Evolutionary conservation across 2,113 vertebrate species (phyloP).

Genomic region (Morone chrysops): DNA sequence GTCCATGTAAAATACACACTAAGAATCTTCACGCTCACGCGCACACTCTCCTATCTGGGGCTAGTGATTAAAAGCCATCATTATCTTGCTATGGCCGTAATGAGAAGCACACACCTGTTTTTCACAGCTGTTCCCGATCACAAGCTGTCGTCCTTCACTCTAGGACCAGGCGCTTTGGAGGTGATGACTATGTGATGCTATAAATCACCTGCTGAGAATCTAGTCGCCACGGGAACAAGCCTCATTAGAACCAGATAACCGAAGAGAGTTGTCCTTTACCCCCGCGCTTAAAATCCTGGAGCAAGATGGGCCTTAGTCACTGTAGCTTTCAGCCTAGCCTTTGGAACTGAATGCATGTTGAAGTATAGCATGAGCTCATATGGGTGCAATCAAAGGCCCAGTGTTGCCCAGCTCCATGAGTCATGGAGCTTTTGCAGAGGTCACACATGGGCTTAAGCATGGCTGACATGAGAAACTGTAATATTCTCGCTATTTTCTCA

Average conservation of each 20-base stretch:
- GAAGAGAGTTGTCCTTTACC: conserved; percentile 45
- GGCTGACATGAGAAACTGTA: conserved; percentile 9
- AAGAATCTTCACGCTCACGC: background rate
- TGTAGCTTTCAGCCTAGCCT: conserved; percentile 7
- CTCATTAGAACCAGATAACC: conserved; percentile 56
- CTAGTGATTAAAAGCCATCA: conserved; percentile 71
- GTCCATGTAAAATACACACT: background rate
- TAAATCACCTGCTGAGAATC: conserved; percentile 66
- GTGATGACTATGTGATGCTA: conserved; percentile 65
- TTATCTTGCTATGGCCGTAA: conserved; percentile 57
- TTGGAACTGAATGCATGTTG: conserved; percentile 24
- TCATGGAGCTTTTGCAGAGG: conserved; percentile 41
- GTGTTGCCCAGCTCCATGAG: conserved; percentile 28
- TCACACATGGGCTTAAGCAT: conserved; percentile 28
- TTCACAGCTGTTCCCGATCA: conserved; percentile 69
- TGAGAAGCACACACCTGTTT: conserved; percentile 80
- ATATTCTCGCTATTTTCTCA: background rate
- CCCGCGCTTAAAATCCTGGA: conserved; percentile 4
- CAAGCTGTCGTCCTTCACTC: conserved; percentile 72
- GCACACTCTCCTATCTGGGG: conserved; percentile 1
- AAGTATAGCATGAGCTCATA: conserved; percentile 51
- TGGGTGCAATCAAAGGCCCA: conserved; percentile 30
- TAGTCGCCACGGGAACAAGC: conserved; percentile 60
- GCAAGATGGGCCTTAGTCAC: conserved; percentile 48
- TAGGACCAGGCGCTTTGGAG: conserved; percentile 57